Percentiles rank a stretch among this genome's conserved stretches.
Conservation (phyloP, 2,113 vertebrate species). For the Alosa alosa region DNA sequence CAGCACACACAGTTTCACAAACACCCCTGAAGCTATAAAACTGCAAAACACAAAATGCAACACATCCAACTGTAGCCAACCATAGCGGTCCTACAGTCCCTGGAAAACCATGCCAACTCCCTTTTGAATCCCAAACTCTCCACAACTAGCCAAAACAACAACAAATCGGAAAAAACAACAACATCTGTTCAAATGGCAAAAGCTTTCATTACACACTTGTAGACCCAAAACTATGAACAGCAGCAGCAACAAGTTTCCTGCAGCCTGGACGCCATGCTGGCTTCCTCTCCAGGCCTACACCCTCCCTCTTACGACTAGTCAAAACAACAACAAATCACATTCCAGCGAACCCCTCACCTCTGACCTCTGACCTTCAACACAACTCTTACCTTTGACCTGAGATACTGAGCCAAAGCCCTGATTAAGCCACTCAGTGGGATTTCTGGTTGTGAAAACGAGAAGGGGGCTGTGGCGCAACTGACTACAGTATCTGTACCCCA, state of each 20-base stretch:
- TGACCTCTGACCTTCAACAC: background rate
- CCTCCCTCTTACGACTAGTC: background rate
- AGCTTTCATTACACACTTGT: background rate
- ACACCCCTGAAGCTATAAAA: background rate
- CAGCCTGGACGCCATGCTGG: background rate
- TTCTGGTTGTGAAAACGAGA: background rate
- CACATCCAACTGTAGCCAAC: background rate
- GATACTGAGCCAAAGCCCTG: background rate
- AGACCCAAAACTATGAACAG: background rate
- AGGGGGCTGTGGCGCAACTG: background rate
- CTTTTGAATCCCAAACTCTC: background rate
- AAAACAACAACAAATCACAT: background rate
- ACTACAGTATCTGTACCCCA: too few relatives aligned
- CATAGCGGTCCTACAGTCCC: background rate
- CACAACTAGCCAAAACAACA: background rate
- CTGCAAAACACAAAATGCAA: background rate
- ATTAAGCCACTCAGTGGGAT: background rate
- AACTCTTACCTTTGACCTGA: background rate
- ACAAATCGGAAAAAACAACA: background rate
- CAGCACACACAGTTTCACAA: background rate
- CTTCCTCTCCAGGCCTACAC: background rate
- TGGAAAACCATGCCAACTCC: background rate
- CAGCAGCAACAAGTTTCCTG: background rate
- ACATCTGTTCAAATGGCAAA: background rate
- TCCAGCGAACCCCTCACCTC: background rate